A percentile compares a stretch with the other conserved stretches of the same genome.
These are phyloP conservation scores for Muraenolepis orangiensis DNA, from an alignment of 2,797 vertebrate genomes.

Conservation along the genomic window DNA sequence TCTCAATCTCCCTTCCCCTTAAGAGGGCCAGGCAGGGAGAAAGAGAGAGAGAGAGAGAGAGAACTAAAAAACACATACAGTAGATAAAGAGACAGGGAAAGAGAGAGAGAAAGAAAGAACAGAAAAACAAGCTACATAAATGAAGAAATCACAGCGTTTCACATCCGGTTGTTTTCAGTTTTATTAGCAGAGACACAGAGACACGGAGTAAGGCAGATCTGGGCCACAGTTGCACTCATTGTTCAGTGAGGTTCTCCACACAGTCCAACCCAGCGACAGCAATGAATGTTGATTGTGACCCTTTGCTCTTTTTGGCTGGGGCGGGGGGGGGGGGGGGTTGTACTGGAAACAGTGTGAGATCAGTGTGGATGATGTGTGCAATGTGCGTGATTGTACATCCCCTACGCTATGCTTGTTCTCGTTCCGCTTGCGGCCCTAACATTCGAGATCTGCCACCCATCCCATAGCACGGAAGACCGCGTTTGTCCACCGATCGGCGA, in stretches of 20 bases:
- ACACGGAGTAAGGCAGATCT: slow-evolving; percentile 63
- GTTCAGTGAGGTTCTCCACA: slow-evolving; percentile 98
- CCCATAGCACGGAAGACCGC: not conserved
- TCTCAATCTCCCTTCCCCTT: slow-evolving; percentile 42
- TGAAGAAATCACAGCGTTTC: slow-evolving; percentile 59
- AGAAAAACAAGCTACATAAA: slow-evolving; percentile 64
- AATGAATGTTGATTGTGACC: slow-evolving; percentile 99
- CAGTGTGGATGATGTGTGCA: slow-evolving; percentile 14
- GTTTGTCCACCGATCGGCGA: not conserved
- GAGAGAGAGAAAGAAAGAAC: slow-evolving; percentile 52
- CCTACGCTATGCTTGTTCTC: not conserved
- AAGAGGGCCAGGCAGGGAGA: slow-evolving; percentile 43
- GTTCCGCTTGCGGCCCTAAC: not conserved
- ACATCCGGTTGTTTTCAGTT: slow-evolving; percentile 50
- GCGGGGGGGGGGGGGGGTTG: not conserved
- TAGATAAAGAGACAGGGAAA: slow-evolving; percentile 52
- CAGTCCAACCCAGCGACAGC: slow-evolving; percentile 99
- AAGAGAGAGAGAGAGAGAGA: slow-evolving; percentile 52
- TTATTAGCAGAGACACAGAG: slow-evolving; percentile 63
- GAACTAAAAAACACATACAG: slow-evolving; percentile 51
- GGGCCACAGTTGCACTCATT: slow-evolving; percentile 99
- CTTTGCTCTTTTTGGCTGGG: slow-evolving; percentile 68
- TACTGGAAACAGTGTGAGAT: slow-evolving; percentile 56
- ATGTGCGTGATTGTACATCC: slow-evolving; percentile 4
- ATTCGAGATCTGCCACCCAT: too few species aligned